A percentile compares a stretch with the other conserved stretches of the same genome.
These are phyloP conservation scores for Cydia amplana DNA, from an alignment of 1,140 invertebrate genomes.

Conservation along the genomic window DNA sequence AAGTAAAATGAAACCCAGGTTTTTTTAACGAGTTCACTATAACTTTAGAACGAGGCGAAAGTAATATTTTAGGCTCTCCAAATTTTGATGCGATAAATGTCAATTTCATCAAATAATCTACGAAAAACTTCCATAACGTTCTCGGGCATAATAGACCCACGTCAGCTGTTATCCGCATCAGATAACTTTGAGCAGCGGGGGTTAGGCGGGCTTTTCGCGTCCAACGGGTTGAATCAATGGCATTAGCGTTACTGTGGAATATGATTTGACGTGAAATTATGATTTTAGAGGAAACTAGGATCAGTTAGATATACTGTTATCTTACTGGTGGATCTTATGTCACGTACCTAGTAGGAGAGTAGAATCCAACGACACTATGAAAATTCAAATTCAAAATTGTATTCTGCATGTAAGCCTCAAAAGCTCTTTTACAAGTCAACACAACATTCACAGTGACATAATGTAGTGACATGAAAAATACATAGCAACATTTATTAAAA, in stretches of 20 bases:
- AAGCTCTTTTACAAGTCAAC: too few species aligned
- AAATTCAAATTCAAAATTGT: not conserved
- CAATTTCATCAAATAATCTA: slow-evolving; percentile 15
- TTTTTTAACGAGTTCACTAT: too few species aligned
- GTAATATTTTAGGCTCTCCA: too few species aligned
- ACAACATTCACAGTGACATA: too few species aligned
- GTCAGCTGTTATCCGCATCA: slow-evolving; percentile 32
- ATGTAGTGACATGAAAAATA: too few species aligned
- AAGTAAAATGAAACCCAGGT: too few species aligned
- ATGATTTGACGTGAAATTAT: slow-evolving; percentile 23
- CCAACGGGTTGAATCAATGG: slow-evolving; percentile 31
- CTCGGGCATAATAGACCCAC: slow-evolving; percentile 24
- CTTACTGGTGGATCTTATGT: not conserved
- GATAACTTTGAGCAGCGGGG: slow-evolving; percentile 28
- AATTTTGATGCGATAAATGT: not conserved
- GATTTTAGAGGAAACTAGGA: slow-evolving; percentile 4
- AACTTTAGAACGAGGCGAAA: too few species aligned
- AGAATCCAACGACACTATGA: too few species aligned
- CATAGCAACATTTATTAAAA: too few species aligned
- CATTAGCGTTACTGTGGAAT: slow-evolving; percentile 2
- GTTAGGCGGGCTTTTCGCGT: slow-evolving; percentile 26
- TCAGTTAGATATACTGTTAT: not conserved
- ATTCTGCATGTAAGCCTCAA: too few species aligned
- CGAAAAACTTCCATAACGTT: slow-evolving; percentile 16
- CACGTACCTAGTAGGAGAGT: too few species aligned